Percentiles rank a stretch among this genome's conserved stretches.
Conservation (phyloP, 2,797 vertebrate species). For the Hypotaenidia philippensis region DNA sequence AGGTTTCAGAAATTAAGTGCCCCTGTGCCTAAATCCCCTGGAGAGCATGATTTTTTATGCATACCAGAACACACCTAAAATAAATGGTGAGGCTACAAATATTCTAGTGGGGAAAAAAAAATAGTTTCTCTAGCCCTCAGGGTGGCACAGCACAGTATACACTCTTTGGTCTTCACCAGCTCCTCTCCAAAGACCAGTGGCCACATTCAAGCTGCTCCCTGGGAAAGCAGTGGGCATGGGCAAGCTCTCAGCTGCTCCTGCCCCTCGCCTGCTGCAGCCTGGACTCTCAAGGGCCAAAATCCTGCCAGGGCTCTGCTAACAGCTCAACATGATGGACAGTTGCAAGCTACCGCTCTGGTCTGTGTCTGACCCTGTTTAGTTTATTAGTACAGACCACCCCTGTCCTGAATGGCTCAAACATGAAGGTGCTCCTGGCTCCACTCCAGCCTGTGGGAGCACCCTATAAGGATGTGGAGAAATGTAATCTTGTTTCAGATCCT, state of each 20-base stretch:
- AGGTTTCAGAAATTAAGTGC: conserved; percentile 21
- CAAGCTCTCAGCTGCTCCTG: neutral
- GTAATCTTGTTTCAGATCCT: neutral
- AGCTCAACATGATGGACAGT: neutral
- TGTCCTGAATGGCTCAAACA: neutral
- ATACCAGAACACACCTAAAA: conserved; percentile 43
- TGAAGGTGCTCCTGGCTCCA: neutral
- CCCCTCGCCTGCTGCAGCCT: neutral
- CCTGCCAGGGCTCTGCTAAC: neutral
- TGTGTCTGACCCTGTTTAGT: neutral
- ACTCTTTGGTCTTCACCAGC: accelerated
- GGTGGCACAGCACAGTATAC: neutral
- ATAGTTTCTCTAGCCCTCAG: neutral
- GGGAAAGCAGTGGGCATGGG: accelerated
- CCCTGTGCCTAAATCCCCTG: neutral
- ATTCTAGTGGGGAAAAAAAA: neutral
- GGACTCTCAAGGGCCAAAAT: neutral
- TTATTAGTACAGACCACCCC: neutral
- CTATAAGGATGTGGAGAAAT: neutral
- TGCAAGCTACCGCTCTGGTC: neutral
- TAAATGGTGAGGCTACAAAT: neutral
- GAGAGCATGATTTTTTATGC: conserved; percentile 29
- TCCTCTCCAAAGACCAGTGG: neutral
- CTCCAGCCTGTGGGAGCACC: neutral
- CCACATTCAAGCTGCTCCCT: neutral